Conservation (phyloP, 2,797 vertebrate genomes). For the Natrix natrix region DNA sequence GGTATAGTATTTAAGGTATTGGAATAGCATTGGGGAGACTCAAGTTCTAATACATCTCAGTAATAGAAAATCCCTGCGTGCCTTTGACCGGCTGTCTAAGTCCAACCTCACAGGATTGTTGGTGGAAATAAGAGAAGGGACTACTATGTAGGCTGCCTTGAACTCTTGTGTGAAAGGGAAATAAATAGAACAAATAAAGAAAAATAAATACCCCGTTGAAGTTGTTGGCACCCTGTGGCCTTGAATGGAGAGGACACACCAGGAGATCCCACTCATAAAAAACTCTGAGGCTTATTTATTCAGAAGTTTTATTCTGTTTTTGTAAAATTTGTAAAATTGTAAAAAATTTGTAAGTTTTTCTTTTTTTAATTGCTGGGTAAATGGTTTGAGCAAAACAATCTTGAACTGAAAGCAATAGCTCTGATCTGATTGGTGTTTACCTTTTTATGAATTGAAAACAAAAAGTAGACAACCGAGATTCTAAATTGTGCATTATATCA, state of each 20-base stretch:
- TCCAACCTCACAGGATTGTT: background rate
- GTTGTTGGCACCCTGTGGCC: background rate
- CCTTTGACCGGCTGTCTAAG: background rate
- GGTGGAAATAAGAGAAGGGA: background rate
- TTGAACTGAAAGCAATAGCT: conserved; percentile 45
- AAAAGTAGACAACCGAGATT: conserved; percentile 55
- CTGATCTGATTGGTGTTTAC: conserved; percentile 54
- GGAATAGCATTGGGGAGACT: background rate
- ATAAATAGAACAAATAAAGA: background rate
- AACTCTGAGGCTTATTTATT: conserved; percentile 12
- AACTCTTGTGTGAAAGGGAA: background rate
- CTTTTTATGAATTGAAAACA: conserved; percentile 60
- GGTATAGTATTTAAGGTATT: background rate
- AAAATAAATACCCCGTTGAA: background rate
- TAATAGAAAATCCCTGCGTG: background rate
- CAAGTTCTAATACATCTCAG: background rate
- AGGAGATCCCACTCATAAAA: background rate
- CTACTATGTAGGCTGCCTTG: background rate
- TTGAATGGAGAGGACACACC: background rate
- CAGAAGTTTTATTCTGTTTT: conserved; percentile 33
- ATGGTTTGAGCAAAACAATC: conserved; percentile 27
- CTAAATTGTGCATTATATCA: conserved; percentile 62
- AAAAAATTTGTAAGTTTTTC: background rate
- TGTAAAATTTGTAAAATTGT: background rate
- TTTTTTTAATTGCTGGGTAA: conserved; percentile 44